These are phyloP conservation scores for Gallinago stenura DNA, from an alignment of 2,797 vertebrate species.

Conservation along the genomic window DNA sequence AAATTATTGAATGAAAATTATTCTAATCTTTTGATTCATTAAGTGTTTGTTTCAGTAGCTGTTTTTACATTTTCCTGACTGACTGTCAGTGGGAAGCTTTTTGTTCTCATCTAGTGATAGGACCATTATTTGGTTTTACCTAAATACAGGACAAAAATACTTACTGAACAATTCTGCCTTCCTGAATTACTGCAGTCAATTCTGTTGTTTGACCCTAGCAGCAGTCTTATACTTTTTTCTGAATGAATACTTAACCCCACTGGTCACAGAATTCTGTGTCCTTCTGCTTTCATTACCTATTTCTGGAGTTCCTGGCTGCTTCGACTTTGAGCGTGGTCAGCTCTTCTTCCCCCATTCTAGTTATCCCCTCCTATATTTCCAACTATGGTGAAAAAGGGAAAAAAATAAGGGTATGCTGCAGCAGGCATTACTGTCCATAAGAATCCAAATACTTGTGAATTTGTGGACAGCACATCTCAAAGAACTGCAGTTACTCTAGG, in stretches of 20 bases:
- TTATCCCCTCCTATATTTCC: not conserved
- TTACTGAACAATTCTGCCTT: not conserved
- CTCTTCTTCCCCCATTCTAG: not conserved
- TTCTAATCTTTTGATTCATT: constrained; percentile 9
- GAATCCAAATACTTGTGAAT: not conserved
- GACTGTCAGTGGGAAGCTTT: not conserved
- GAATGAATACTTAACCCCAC: not conserved
- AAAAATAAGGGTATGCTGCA: not conserved
- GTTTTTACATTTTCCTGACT: not conserved
- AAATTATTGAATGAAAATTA: constrained; percentile 21
- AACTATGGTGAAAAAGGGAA: not conserved
- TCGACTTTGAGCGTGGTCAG: not conserved
- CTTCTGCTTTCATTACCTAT: not conserved
- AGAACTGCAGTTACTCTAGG: not conserved
- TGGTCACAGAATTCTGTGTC: not conserved
- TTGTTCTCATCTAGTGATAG: not conserved
- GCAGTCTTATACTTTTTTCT: not conserved
- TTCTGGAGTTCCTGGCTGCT: not conserved
- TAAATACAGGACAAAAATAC: not conserved
- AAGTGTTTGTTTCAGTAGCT: not conserved
- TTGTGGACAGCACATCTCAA: not conserved
- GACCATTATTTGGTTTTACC: not conserved
- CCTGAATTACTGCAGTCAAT: not conserved
- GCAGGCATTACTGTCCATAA: not conserved
- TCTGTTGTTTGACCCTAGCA: not conserved